Base-by-base conservation (phyloP, 2,113 vertebrate species). In the Hippocampus zosterae region DNA sequence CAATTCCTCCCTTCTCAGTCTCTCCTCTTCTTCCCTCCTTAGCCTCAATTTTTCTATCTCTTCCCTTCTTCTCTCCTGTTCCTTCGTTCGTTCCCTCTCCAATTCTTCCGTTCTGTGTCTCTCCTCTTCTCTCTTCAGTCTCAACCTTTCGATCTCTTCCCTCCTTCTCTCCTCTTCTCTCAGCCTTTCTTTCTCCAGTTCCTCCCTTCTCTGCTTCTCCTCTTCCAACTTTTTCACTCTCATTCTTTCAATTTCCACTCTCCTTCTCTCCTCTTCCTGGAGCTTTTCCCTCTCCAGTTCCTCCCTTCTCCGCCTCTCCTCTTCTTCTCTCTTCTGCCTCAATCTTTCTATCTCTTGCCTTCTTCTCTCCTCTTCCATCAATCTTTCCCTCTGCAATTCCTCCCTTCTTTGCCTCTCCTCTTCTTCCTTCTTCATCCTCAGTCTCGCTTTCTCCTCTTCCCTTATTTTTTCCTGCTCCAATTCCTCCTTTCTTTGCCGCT, bases 381-480 rank as follows among this genome's bases (percentile, higher is more conserved):
- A 9, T 53, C 9, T 27, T 18, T 66, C 37, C n/a, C 7, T 27
- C 29, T 66, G 25, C n/a, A 44, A 44, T 44, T 60, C 33, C 15
- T 25, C 60, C 53, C 33, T 5, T 44, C 42, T 44, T 3, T 15
- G 42, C 16, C 37, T 56, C 40, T 52, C 5, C 29, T 10, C 65
- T 52, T 72, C 64, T 44, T 23, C 41, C 50, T 23, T 57, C 29
- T 19, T 29, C 23, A 33, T 4, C n/a, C 25, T 64, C 33, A 44
- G 19, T 46, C 23, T 3, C 11, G 68, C 61, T 75, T 27, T 23
- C 2, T 77, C 69, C 27, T 83, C 78, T 48, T 6, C 71, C 44
- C 46, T 27, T 1, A 8, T 0, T 25, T 15, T 48, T 19, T 48
- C 44, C 16, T 8, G 8, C 41, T 44, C 42, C n/a, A 25, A 53